These are phyloP conservation scores for Zosterops japonicus DNA, from an alignment of 2,113 vertebrate species.

Conservation along the genomic window DNA sequence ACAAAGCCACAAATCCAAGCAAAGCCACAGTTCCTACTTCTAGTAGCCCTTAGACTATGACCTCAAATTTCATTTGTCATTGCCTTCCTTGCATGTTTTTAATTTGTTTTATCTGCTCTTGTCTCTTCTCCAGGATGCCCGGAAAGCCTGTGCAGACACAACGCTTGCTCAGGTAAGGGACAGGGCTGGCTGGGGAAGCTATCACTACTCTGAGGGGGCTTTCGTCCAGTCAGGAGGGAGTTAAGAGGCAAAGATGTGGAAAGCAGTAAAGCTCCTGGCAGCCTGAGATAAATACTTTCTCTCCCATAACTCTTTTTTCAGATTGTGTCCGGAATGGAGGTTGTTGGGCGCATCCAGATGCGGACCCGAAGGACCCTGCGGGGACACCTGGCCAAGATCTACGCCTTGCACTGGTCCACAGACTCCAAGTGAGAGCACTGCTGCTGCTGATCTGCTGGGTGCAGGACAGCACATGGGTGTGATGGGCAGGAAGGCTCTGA, in stretches of 20 bases:
- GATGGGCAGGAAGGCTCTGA: neutral
- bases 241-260: neutral
- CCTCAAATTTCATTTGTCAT: neutral
- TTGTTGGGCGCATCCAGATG: slow-evolving; percentile 88
- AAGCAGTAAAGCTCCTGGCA: neutral
- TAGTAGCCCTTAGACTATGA: neutral
- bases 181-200: neutral
- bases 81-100: accelerated
- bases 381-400: slow-evolving; percentile 97
- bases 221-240: neutral
- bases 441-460: neutral
- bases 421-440: slow-evolving; percentile 85
- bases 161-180: slow-evolving; percentile 83
- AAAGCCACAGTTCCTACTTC: neutral
- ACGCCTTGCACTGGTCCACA: slow-evolving; percentile 93
- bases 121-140: slow-evolving; percentile 81
- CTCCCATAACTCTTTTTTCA: slow-evolving; percentile 39
- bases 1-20: neutral
- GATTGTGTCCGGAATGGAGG: slow-evolving; percentile 76
- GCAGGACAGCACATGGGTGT: neutral
- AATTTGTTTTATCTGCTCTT: neutral
- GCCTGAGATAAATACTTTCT: neutral
- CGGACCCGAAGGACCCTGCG: slow-evolving; percentile 90
- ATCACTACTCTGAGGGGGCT: neutral
- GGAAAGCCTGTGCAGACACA: slow-evolving; percentile 88